These are phyloP conservation scores for Theristus sp. DNA, from an alignment of 2,888 invertebrate species.

Conservation along the genomic window DNA sequence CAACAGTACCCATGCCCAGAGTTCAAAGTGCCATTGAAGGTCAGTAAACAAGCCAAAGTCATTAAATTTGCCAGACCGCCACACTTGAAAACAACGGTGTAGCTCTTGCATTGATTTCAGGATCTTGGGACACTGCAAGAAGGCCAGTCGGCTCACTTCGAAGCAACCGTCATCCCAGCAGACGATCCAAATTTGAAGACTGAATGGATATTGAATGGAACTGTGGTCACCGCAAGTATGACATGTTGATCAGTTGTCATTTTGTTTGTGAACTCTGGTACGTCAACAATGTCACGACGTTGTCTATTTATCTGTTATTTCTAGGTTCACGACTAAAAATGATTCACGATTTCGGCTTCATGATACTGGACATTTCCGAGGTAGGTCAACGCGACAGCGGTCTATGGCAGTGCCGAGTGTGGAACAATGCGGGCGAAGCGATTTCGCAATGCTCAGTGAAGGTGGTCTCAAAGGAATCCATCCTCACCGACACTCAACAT, in stretches of 20 bases:
- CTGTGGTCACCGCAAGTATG: constrained; percentile 37
- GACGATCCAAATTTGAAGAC: constrained; percentile 58
- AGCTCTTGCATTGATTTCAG: constrained; percentile 2
- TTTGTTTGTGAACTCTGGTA: too few relatives aligned
- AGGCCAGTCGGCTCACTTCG: constrained; percentile 70
- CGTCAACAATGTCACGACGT: too few relatives aligned
- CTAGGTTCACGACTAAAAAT: constrained; percentile 84
- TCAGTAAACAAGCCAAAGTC: too few relatives aligned
- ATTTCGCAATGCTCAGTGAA: too few relatives aligned
- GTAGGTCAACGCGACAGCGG: constrained; percentile 55
- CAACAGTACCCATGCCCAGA: constrained; percentile 16
- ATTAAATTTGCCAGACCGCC: too few relatives aligned
- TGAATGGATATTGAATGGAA: constrained; percentile 79
- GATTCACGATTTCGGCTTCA: constrained; percentile 74
- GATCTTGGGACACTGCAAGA: constrained; percentile 36
- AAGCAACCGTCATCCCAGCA: constrained; percentile 72
- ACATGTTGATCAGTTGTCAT: too few relatives aligned
- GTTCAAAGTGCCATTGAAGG: constrained; percentile 10
- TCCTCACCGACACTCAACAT: too few relatives aligned
- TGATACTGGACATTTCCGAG: constrained; percentile 61
- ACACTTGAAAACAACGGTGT: not conserved
- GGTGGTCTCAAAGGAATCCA: too few relatives aligned
- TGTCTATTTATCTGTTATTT: too few relatives aligned
- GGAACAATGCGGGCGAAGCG: constrained; percentile 79
- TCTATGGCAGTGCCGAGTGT: constrained; percentile 74